Base-by-base conservation (phyloP, 2,888 invertebrate species). In the Erebia palarica region DNA sequence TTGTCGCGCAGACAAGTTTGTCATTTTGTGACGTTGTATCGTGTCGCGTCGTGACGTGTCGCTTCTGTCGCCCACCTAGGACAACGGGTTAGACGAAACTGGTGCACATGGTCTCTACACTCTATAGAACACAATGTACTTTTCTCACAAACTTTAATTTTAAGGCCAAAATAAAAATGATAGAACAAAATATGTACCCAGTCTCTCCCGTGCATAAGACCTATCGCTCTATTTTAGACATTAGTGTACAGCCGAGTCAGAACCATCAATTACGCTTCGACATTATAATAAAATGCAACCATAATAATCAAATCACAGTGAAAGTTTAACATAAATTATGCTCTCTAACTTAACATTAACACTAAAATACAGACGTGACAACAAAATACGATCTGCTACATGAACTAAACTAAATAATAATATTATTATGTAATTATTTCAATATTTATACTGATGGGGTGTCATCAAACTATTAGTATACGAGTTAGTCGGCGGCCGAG, bases 301-400 rank as follows among this genome's bases (percentile, higher is more conserved):
- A 87, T 86, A 87, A 81, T 84, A 85, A 86, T 87, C 87, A 89
- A 91, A 92, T 91, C 92, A 92, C 92, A 92, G 92, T 89, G 89
- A 86, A 87, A 87, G 86, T 88, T 86, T 88, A 86, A 90, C 87
- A 88, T 80, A 80, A 87, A 85, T 83, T 84, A 91, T 89, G 91
- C 85, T 85, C 85, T 89, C 90, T 88, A 90, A 91, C 88, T 90
- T 90, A 91, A 87, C 81, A 89, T 87, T 90, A 89, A 86, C 87
- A 91, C 90, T 90, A 88, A 76, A 66, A 71, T 69, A 75, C 61
- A 68, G 51, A 71, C 72, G 72, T 71, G 70, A 75, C 74, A 72
- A 75, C 70, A 55, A 57, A 75, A 75, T 65, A 70, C 58, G 55
- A 53, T 70, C 69, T 59, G 68, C 71, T 70, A 71, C 68, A 49